Evolutionary conservation across 2,113 vertebrate species (phyloP).

Genomic region (Poeciliopsis retropinna): DNA sequence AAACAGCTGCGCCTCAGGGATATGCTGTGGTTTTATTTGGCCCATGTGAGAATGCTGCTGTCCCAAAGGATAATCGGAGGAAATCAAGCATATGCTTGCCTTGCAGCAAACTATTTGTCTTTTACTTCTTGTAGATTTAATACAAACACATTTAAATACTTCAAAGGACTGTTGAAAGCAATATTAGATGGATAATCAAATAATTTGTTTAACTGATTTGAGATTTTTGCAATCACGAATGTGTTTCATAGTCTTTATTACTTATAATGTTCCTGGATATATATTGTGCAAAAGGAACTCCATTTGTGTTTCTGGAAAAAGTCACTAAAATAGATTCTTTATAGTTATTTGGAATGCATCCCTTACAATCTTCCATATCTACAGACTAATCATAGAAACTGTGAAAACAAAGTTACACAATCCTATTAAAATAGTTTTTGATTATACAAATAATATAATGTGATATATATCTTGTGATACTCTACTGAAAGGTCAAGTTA

Average conservation of each 20-base stretch:
- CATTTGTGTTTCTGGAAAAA: constrained; percentile 9
- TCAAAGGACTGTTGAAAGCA: background rate
- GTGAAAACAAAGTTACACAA: too few species aligned
- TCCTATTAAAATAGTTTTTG: background rate
- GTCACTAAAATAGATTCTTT: constrained; percentile 4
- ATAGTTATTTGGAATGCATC: constrained; percentile 14
- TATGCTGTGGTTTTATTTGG: constrained; percentile 4
- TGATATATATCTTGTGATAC: background rate
- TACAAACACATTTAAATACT: background rate
- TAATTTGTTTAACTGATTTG: too few species aligned
- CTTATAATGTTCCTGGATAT: too few species aligned
- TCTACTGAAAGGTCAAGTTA: background rate
- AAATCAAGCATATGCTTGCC: background rate
- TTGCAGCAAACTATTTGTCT: background rate
- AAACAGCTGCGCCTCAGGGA: constrained; percentile 29
- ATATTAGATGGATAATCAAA: background rate
- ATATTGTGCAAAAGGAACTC: background rate
- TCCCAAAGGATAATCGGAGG: constrained; percentile 2
- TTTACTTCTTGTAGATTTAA: background rate
- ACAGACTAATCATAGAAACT: background rate
- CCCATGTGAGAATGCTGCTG: background rate
- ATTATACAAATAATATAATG: background rate
- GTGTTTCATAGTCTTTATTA: background rate
- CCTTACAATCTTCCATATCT: background rate
- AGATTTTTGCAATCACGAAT: too few species aligned